phyloP scores from a whole-genome alignment of 2,888 invertebrate genomes.

The Tipula unca region DNA sequence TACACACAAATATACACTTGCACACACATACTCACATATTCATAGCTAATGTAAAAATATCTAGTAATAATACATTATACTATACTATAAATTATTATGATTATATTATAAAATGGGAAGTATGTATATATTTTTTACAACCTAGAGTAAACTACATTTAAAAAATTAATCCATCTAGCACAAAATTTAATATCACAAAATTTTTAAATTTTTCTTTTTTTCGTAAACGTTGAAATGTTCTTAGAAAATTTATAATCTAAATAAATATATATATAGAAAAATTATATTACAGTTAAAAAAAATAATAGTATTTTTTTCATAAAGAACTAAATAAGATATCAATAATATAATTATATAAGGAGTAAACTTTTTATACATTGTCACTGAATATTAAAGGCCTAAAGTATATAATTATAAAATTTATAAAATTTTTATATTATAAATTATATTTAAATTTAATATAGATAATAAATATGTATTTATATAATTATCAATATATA shows the following conservation, averaged over 20 bases:
- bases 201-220: neutral
- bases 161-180: neutral
- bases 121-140: neutral
- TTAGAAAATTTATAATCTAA: neutral
- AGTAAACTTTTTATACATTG: neutral
- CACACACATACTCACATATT: no score
- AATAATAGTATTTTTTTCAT: neutral
- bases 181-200: neutral
- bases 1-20: neutral
- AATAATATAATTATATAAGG: neutral
- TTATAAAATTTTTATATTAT: neutral
- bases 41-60: neutral
- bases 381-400: neutral
- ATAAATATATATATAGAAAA: neutral
- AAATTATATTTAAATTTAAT: slow-evolving; percentile 8
- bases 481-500: slow-evolving; percentile 9
- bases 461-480: neutral
- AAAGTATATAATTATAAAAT: neutral
- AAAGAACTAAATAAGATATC: neutral
- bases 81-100: no score
- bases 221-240: neutral
- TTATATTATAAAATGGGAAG: neutral
- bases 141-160: neutral
- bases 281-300: neutral
- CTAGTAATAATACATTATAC: neutral